phyloP scores from a whole-genome alignment of 2,113 vertebrate genomes.

The Piprites chloris region DNA sequence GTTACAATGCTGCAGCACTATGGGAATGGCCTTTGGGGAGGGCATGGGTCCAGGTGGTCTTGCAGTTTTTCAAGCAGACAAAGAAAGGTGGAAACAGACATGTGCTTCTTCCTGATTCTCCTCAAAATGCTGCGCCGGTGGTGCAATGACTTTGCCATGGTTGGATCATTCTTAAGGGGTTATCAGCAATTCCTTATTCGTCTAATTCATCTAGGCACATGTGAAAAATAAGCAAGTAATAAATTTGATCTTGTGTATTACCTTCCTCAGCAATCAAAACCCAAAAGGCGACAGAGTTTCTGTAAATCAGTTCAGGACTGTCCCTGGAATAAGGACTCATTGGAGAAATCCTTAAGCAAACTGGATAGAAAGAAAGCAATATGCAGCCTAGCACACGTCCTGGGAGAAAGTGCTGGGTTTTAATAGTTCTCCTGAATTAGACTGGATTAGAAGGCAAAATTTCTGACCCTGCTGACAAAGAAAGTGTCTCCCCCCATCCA shows the following conservation, averaged over 20 bases:
- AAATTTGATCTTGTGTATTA: background rate
- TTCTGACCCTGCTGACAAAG: background rate
- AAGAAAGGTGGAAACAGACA: background rate
- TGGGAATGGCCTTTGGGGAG: background rate
- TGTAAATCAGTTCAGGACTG: background rate
- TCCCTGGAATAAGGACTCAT: background rate
- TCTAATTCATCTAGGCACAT: background rate
- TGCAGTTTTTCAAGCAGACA: background rate
- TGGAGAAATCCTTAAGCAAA: background rate
- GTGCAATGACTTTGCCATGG: background rate
- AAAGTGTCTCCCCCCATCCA: accelerated
- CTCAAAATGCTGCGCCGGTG: accelerated
- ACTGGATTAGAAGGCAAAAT: background rate
- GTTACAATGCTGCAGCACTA: background rate
- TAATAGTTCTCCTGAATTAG: background rate
- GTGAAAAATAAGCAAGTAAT: background rate
- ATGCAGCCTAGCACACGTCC: background rate
- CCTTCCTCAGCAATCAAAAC: background rate
- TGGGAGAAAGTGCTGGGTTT: background rate
- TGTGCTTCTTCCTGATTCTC: background rate
- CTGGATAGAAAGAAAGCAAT: background rate
- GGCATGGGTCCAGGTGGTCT: background rate
- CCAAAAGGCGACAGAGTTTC: background rate
- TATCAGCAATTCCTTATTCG: background rate
- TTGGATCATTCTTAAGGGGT: background rate